These are phyloP conservation scores for Orchesella flavescens DNA, from an alignment of 2,888 invertebrate species.

Conservation along the genomic window DNA sequence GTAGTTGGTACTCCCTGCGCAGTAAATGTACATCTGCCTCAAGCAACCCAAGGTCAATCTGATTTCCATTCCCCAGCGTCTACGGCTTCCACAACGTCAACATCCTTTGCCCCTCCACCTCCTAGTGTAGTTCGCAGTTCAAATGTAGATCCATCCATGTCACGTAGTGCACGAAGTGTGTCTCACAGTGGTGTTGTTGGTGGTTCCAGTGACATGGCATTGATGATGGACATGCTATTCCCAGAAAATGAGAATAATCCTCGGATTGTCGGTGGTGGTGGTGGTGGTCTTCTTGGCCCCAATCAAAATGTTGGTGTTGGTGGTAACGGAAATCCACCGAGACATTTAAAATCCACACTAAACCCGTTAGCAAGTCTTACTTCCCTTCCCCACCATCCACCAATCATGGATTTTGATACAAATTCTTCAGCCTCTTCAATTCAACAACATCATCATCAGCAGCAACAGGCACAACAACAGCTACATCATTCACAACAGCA, in stretches of 20 bases:
- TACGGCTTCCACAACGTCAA: not conserved
- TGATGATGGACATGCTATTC: slow-evolving; percentile 62
- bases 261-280: not conserved
- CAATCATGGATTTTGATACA: slow-evolving; percentile 44
- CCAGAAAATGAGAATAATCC: slow-evolving; percentile 34
- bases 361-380: slow-evolving; percentile 45
- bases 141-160: slow-evolving; percentile 46
- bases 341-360: slow-evolving; percentile 52
- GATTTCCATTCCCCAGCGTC: slow-evolving; percentile 29
- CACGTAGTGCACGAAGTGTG: slow-evolving; percentile 49
- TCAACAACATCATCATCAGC: slow-evolving; percentile 25
- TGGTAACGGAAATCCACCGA: slow-evolving; percentile 23
- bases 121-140: slow-evolving; percentile 56
- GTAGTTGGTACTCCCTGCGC: not conserved
- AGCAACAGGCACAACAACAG: slow-evolving; percentile 40
- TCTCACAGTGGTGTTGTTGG: slow-evolving; percentile 53
- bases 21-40: not conserved
- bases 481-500: slow-evolving; percentile 29
- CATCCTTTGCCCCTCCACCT: slow-evolving; percentile 50
- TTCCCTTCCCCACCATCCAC: not conserved
- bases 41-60: not conserved
- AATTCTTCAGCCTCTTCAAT: not conserved
- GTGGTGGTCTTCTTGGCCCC: not conserved
- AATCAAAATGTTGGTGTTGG: slow-evolving; percentile 5
- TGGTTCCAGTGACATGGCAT: slow-evolving; percentile 38